Percentiles rank a stretch among this genome's conserved stretches.
Evolutionary conservation across 2,888 invertebrate genomes (phyloP).

Genomic region (Lissonota sp.): DNA sequence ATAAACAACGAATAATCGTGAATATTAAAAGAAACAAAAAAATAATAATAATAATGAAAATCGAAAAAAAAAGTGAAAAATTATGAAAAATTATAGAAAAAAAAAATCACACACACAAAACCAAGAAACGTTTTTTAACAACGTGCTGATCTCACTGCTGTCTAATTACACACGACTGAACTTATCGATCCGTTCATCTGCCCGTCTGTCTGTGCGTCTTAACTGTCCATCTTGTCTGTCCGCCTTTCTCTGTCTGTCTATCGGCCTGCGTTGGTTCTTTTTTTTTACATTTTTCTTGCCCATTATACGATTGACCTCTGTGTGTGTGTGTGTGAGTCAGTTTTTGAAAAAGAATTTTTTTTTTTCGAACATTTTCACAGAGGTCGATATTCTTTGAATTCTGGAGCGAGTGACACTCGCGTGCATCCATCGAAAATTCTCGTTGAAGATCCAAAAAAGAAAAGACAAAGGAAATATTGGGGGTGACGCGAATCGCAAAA

Average conservation of each 20-base stretch:
- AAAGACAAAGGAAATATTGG: conserved; percentile 1
- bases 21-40: conserved; percentile 55
- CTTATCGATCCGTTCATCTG: conserved; percentile 74
- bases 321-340: conserved; percentile 8
- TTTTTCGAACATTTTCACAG: background rate
- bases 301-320: background rate
- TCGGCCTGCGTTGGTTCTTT: conserved; percentile 65
- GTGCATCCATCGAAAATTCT: background rate
- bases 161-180: conserved; percentile 74
- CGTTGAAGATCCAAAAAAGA: background rate
- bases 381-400: background rate
- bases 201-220: conserved; percentile 70
- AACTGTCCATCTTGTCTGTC: conserved; percentile 67
- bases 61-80: conserved; percentile 18
- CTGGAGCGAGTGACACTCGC: background rate
- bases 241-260: conserved; percentile 70
- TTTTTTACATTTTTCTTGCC: background rate
- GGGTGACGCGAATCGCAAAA: conserved; percentile 18
- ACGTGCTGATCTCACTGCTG: conserved; percentile 73
- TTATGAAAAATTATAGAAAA: too few relatives aligned
- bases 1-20: conserved; percentile 79
- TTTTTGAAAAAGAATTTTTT: background rate
- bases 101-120: too few relatives aligned
- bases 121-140: conserved; percentile 69
- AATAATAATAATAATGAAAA: conserved; percentile 39